Evolutionary conservation across 2,888 invertebrate species (phyloP), one percentile per base, ranked within the genome.

Genomic region (Neoscelio sp.): DNA sequence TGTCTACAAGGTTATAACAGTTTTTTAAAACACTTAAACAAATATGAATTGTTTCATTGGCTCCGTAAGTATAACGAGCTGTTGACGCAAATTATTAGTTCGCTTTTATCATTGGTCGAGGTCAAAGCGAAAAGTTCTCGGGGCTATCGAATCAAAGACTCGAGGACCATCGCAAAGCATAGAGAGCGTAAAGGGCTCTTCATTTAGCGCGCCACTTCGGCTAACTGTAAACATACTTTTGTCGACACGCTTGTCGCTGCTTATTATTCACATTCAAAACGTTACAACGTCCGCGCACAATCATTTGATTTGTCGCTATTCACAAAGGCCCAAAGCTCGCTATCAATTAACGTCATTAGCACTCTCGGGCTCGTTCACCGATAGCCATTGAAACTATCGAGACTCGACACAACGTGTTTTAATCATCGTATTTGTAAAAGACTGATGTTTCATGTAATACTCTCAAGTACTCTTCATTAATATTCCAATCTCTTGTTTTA

Each of bases 251-350:
- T 15, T 64, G 35, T 35, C 50, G 10, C 28, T 15, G 48, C 10
- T 64, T 30, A 33, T 23, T 15, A 64, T 50, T 50, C 18, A 28
- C 17, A 38, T 23, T 64, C 15, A 28, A 28, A 18, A 42, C 20
- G 44, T 20, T 60, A 33, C 42, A 18, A n/a, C 44, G 13, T 28
- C 5, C 2, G n/a, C 28, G 18, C 23, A 65, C 75, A 67, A 68
- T 78, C 78, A 70, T 42, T 73, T 67, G 74, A 78, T 81, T 81
- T 78, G 78, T 81, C 76, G 76, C 58, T 71, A 58, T 56, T 44
- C 50, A 74, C 44, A 56, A 42, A 42, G 12, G 15, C 10, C 30
- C 12, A 17, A 52, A 40, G 33, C 38, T 38, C 13, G 33, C 35
- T 30, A 50, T 64, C 38, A 35, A 50, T 50, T 40, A 50, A 60